Conservation (phyloP, 2,113 vertebrate species). For the Aplodontia rufa region DNA sequence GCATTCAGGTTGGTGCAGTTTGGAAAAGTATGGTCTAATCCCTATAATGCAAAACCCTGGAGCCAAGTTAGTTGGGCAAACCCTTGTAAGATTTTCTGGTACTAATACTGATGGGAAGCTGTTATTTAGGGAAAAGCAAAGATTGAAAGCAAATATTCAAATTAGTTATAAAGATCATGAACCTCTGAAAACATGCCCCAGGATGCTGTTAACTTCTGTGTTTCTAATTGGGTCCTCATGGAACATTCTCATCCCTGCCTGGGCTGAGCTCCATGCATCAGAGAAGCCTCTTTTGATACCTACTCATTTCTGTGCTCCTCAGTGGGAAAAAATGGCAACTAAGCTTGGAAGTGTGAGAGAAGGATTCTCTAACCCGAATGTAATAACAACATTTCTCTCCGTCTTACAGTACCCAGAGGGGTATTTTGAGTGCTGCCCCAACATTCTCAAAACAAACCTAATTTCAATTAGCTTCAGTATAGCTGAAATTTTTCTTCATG, state of each 20-base stretch:
- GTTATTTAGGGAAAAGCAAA: constrained; percentile 7
- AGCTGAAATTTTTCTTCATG: constrained; percentile 11
- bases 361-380: not conserved
- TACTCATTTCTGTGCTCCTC: not conserved
- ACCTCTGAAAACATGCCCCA: not conserved
- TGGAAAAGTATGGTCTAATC: not conserved
- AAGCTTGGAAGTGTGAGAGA: not conserved
- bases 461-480: constrained; percentile 23
- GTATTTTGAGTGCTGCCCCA: not conserved
- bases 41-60: not conserved
- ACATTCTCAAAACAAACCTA: constrained; percentile 39
- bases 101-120: not conserved
- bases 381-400: not conserved
- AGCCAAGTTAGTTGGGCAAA: not conserved
- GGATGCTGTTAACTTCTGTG: not conserved
- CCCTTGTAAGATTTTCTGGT: constrained; percentile 13
- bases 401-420: not conserved
- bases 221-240: not conserved
- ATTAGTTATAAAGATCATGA: not conserved
- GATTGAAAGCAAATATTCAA: constrained; percentile 41
- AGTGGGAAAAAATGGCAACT: not conserved
- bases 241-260: not conserved
- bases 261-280: not conserved
- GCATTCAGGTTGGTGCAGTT: not conserved
- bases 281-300: not conserved